These are phyloP conservation scores for Andrena flavipes DNA, from an alignment of 2,888 invertebrate genomes.

Conservation along the genomic window DNA sequence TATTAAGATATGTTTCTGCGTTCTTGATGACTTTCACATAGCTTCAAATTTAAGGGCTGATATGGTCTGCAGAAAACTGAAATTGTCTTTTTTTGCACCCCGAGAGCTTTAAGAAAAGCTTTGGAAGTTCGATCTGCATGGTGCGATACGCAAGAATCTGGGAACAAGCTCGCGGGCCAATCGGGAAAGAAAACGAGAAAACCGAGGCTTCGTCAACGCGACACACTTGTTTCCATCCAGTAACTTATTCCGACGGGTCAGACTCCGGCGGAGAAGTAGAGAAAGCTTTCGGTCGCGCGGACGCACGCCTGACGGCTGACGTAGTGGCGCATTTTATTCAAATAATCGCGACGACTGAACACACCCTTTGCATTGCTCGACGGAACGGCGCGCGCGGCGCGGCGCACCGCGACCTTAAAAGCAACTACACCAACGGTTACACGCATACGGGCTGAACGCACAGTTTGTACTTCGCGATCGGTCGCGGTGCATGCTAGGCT, in stretches of 20 bases:
- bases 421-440: conserved; percentile 26
- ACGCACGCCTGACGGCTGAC: conserved; percentile 66
- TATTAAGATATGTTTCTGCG: too few species aligned
- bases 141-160: conserved; percentile 58
- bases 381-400: conserved; percentile 53
- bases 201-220: conserved; percentile 63
- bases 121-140: conserved; percentile 50
- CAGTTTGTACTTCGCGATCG: neutral
- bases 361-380: conserved; percentile 76
- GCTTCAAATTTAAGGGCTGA: too few species aligned
- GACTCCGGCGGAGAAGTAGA: conserved; percentile 57
- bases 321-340: conserved; percentile 77
- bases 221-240: conserved; percentile 67
- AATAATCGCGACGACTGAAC: conserved; percentile 78
- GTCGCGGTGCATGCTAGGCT: too few species aligned
- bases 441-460: conserved; percentile 11
- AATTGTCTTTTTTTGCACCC: too few species aligned
- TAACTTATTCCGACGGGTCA: conserved; percentile 65
- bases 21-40: too few species aligned
- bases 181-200: conserved; percentile 1
- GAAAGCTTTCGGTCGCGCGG: conserved; percentile 67
- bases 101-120: too few species aligned
- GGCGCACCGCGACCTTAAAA: conserved; percentile 49
- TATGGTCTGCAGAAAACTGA: too few species aligned
- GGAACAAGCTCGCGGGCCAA: conserved; percentile 23